Percentiles rank a stretch among this genome's conserved stretches.
Conservation (phyloP, 2,888 invertebrate species). For the Resseliella maxima region DNA sequence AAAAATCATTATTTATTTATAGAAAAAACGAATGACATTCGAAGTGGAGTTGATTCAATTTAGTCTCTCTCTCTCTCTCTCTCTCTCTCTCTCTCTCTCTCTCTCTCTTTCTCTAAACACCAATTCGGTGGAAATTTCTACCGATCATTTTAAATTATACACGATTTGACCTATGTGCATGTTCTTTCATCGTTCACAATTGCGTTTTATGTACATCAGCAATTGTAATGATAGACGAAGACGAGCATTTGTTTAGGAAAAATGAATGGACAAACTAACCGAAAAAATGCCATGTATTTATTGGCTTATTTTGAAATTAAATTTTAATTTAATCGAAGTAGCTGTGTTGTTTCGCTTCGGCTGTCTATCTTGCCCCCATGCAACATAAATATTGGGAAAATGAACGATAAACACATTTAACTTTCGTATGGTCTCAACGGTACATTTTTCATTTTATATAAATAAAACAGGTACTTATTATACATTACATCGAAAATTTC, state of each 20-base stretch:
- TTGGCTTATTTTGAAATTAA: constrained; percentile 55
- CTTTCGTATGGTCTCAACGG: neutral
- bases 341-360: neutral
- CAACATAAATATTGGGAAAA: constrained; percentile 51
- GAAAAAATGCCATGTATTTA: neutral
- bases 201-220: neutral
- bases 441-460: neutral
- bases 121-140: neutral
- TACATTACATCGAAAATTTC: constrained; percentile 11
- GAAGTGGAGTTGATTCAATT: constrained; percentile 2
- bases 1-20: neutral
- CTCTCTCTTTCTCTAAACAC: neutral
- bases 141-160: neutral
- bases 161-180: constrained; percentile 53
- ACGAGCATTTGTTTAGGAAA: neutral
- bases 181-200: constrained; percentile 49
- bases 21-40: neutral
- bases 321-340: constrained; percentile 38
- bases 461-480: constrained; percentile 48
- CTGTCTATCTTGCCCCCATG: constrained; percentile 38
- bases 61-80: neutral
- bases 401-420: constrained; percentile 53
- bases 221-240: neutral
- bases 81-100: neutral
- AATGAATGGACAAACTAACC: too few relatives aligned